These are phyloP conservation scores for Girardinichthys multiradiatus DNA, from an alignment of 2,113 vertebrate species.

Conservation along the genomic window DNA sequence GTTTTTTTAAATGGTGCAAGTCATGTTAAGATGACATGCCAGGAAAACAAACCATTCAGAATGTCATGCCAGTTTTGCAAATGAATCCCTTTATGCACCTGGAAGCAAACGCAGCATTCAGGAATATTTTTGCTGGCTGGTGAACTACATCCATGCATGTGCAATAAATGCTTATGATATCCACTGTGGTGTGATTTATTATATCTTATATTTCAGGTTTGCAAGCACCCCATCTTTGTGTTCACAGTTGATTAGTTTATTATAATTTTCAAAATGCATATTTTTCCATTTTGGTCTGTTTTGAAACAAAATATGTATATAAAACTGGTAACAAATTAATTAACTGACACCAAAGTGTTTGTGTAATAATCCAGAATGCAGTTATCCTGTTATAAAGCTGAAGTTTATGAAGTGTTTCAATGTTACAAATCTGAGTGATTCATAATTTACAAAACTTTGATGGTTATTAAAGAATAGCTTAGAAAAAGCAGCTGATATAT, in stretches of 20 bases:
- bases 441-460: too few relatives aligned
- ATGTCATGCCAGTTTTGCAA: slow-evolving; percentile 3
- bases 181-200: slow-evolving; percentile 4
- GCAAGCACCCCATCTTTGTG: not conserved
- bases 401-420: too few relatives aligned
- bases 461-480: too few relatives aligned
- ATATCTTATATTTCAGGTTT: slow-evolving; percentile 1
- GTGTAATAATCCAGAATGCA: too few relatives aligned
- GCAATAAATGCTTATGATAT: slow-evolving; percentile 7
- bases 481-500: too few relatives aligned
- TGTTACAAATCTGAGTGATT: too few relatives aligned
- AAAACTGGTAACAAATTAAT: too few relatives aligned
- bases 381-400: too few relatives aligned
- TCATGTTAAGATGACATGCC: slow-evolving; percentile 5
- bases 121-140: not conserved
- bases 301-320: too few relatives aligned
- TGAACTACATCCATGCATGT: not conserved
- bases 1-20: not conserved
- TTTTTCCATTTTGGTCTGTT: too few relatives aligned
- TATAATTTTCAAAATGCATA: not conserved
- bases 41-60: not conserved
- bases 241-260: not conserved
- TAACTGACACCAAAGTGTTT: too few relatives aligned
- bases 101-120: not conserved
- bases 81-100: not conserved